These are phyloP conservation scores for Tetramorium parvispinum DNA, from an alignment of 1,140 invertebrate species.

Conservation along the genomic window DNA sequence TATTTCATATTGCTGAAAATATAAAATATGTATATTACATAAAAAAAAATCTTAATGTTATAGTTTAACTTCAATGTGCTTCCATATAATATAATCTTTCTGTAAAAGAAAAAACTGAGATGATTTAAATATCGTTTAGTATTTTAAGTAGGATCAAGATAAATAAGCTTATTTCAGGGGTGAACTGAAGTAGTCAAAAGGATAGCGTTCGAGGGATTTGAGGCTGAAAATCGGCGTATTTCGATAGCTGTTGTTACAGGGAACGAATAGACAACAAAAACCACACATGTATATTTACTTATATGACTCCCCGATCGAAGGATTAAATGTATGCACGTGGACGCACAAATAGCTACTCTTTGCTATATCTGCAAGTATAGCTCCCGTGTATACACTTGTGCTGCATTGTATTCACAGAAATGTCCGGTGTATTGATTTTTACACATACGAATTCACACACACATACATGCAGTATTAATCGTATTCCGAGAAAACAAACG, in stretches of 20 bases:
- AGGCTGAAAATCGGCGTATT: conserved; percentile 49
- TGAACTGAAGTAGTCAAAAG: conserved; percentile 10
- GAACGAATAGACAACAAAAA: conserved; percentile 23
- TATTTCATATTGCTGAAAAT: not conserved
- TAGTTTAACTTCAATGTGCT: not conserved
- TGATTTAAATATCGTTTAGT: conserved; percentile 27
- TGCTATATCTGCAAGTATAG: not conserved
- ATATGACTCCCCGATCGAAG: not conserved
- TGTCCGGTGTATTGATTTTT: conserved; percentile 4
- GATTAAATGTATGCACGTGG: conserved; percentile 52
- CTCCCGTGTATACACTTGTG: not conserved
- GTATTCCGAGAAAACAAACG: not conserved
- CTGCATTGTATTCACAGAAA: conserved; percentile 20
- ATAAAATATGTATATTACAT: not conserved
- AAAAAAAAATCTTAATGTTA: conserved; percentile 37
- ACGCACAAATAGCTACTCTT: not conserved
- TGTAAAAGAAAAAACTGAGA: not conserved
- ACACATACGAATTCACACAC: not conserved
- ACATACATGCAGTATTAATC: not conserved
- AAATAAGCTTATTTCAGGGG: not conserved
- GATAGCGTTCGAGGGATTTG: conserved; percentile 36
- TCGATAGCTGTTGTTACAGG: conserved; percentile 21
- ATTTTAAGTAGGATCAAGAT: not conserved
- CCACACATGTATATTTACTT: conserved; percentile 35
- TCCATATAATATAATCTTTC: conserved; percentile 39